Base-by-base conservation (phyloP, 2,797 vertebrate genomes). In the Iguana delicatissima region DNA sequence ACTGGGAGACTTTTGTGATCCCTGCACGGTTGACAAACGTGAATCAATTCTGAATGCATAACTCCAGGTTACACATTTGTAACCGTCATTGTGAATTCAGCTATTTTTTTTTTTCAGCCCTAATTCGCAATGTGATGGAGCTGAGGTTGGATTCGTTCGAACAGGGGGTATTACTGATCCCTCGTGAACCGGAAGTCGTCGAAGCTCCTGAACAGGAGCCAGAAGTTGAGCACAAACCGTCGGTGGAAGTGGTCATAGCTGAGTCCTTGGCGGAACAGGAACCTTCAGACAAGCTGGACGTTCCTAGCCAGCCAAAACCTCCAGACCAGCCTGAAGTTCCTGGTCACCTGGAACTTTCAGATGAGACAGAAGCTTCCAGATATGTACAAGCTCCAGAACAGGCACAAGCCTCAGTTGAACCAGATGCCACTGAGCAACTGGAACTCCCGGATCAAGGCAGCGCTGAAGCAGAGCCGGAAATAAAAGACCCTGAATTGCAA, bases 41-140 rank as follows among this genome's bases (percentile, higher is more conserved):
- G 22, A 62, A 62, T 22, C 59, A 62, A 20, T 62, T 62, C 20
- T 62, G 59, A 62, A 5, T 62, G 20, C 20, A 0, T 59, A 59
- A 76, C 38, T n/a, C 6, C 4, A 55, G 55, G 50, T 8, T 59
- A 18, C 5, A 26, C 79, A 3, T 20, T 74, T 38, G 50, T 46
- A 52, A 29, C 79, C 2, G 16, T 14, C 4, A 59, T 59, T 20
- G 57, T 59, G 57, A 20, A 59, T 59, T 59, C 59, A 62, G 6
- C 80, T 9, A 10, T 2, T 32, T 32, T n/a, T 57, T n/a, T 57
- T n/a, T 67, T 52, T 14, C 95, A 98, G 98, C 91, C 92, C 91
- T 98, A 92, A 98, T 98, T 82, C 95, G 94, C 6, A 97, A 98
- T 0, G 97, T 97, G n/a, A 91, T 96, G 16, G 91, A 96, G 89